Base-by-base conservation (phyloP, 53 echinoderm and acorn worm species). In the Crossaster papposus region DNA sequence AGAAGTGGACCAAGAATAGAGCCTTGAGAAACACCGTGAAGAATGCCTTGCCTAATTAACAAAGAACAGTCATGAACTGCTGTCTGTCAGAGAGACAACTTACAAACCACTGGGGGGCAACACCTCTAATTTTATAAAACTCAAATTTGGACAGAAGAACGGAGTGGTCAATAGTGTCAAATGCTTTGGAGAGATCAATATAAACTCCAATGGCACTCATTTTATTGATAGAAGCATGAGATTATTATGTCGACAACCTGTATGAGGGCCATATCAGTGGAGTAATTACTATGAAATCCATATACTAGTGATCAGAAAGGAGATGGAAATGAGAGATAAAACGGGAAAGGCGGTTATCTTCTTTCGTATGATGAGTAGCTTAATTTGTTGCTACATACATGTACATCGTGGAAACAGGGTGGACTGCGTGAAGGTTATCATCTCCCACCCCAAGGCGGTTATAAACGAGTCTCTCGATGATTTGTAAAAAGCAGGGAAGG, bases 381-480 rank as follows among this genome's bases (percentile, higher is more conserved):
- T n/a, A n/a, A n/a, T n/a, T n/a, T n/a, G n/a, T n/a, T n/a, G n/a
- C n/a, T n/a, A n/a, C n/a, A n/a, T n/a, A n/a, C n/a, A n/a, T n/a
- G n/a, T n/a, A n/a, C n/a, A n/a, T n/a, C n/a, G n/a, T n/a, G n/a
- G n/a, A n/a, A n/a, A n/a, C n/a, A n/a, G n/a, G n/a, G n/a, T n/a
- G n/a, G n/a, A n/a, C n/a, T n/a, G n/a, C n/a, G n/a, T n/a, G n/a
- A n/a, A n/a, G n/a, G n/a, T n/a, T n/a, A n/a, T n/a, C n/a, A n/a
- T n/a, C n/a, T n/a, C n/a, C n/a, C n/a, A n/a, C n/a, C n/a, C n/a
- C n/a, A 14, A 89, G 79, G 15, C 79, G 64, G 22, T 79, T 79
- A n/a, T 64, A 79, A n/a, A 89, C 65, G 20, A 89, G n/a, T 23
- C 79, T 33, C 38, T 89, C 89, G 23, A 89, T 68, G 64, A 89